Base-by-base conservation (phyloP, 2,888 invertebrate genomes). In the Ectemnius lituratus region DNA sequence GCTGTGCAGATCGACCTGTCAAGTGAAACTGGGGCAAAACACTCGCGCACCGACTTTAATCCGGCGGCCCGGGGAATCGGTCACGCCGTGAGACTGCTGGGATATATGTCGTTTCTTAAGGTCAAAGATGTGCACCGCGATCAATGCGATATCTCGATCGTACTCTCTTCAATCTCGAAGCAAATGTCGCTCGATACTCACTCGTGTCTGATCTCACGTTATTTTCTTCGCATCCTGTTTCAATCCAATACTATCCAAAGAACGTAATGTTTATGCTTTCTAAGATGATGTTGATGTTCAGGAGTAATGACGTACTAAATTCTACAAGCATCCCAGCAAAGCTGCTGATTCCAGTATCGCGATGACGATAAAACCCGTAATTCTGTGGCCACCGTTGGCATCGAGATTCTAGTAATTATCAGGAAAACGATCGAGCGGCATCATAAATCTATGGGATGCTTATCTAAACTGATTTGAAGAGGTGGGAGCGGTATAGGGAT, bases 21-120 rank as follows among this genome's bases (percentile, higher is more conserved):
- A 80, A 78, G 79, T 74, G 83, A 87, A 88, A 88, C 87, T 88
- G 83, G 86, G 85, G 84, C 88, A 86, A 86, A 87, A 88, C 86
- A 85, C 81, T 83, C 74, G 76, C 79, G 80, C 70, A 78, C 72
- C 82, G 79, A 83, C 80, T 77, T 85, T 80, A 82, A 86, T 85
- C 84, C 85, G 85, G 71, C 52, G 37, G 52, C 75, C 78, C 80
- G 79, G 64, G 78, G 74, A 82, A 86, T 86, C 85, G 82, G 86
- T 84, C 84, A 85, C 85, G 84, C 75, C 80, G 78, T 74, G 79
- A 81, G 81, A 80, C 78, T 70, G 67, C 47, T 11, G 46, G 28
- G 23, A 58, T 52, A 52, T 37, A 37, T 37, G 37, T 46, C 58
- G 57, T 64, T 52, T 27, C 45, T 6, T 13, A 18, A 4, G 52